Evolutionary conservation across 23 tunicate species (phyloP).

Genomic region (Phallusia fumigata): DNA sequence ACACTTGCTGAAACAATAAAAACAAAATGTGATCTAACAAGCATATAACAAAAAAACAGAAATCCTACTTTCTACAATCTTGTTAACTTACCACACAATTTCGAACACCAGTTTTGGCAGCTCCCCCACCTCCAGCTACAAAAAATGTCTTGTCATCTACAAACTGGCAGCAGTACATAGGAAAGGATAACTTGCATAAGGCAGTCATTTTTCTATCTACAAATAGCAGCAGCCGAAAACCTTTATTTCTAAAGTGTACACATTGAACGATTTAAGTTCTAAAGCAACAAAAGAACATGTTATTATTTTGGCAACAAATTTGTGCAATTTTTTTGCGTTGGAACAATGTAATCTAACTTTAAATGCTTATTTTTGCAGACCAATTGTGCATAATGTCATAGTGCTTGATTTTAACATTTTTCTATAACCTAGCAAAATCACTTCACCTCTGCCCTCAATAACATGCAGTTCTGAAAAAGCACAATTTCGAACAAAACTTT

Average conservation of each 20-base stretch:
- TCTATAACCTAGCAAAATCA: slow-evolving; percentile 32
- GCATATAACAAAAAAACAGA: neutral
- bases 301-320: too few species aligned
- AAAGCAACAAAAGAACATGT: neutral
- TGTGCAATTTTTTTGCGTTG: too few species aligned
- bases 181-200: slow-evolving; percentile 67
- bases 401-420: slow-evolving; percentile 5
- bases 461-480: neutral
- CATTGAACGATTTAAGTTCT: too few species aligned
- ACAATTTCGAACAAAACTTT: neutral
- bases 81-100: slow-evolving; percentile 71
- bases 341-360: too few species aligned
- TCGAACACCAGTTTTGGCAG: slow-evolving; percentile 87
- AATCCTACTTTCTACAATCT: too few species aligned
- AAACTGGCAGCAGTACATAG: slow-evolving; percentile 72
- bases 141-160: slow-evolving; percentile 56
- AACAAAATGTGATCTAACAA: neutral
- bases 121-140: slow-evolving; percentile 95
- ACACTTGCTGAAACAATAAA: slow-evolving; percentile 38
- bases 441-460: slow-evolving; percentile 57
- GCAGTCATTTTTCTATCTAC: too few species aligned
- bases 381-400: neutral
- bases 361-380: neutral
- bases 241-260: too few species aligned
- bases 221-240: too few species aligned